Percentiles rank a stretch among this genome's conserved stretches.
Evolutionary conservation across 2,888 invertebrate genomes (phyloP).

Genomic region (Allacma fusca): DNA sequence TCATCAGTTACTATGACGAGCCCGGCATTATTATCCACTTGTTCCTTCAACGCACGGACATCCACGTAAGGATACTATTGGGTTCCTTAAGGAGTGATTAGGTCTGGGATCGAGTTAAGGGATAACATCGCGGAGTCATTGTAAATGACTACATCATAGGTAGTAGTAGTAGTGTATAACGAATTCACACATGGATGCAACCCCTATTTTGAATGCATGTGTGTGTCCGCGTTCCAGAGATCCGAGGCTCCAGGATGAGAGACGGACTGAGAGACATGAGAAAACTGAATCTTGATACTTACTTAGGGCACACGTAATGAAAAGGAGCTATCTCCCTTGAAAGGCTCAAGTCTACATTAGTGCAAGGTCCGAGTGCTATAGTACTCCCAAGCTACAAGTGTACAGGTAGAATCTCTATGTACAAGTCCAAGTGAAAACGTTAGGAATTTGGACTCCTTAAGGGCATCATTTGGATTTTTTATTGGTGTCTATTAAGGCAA

Average conservation of each 20-base stretch:
- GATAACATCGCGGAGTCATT: conserved; percentile 1
- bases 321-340: background rate
- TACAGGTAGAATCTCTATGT: no score
- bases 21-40: background rate
- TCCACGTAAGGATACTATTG: background rate
- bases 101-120: background rate
- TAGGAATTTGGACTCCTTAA: conserved; percentile 48
- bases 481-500: conserved; percentile 55
- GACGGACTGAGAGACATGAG: background rate
- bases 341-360: conserved; percentile 11
- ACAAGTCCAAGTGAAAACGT: conserved; percentile 34
- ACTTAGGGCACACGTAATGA: conserved; percentile 6
- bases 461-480: conserved; percentile 58
- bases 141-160: background rate
- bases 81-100: background rate
- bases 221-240: conserved; percentile 16
- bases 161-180: background rate
- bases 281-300: conserved; percentile 4
- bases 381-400: no score
- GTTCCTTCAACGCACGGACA: background rate
- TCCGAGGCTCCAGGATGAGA: background rate
- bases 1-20: conserved; percentile 13
- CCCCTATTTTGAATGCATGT: background rate
- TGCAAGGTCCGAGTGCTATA: background rate
- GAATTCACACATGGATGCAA: background rate